phyloP scores from a whole-genome alignment of 2,113 vertebrate species.

The Physeter macrocephalus region DNA sequence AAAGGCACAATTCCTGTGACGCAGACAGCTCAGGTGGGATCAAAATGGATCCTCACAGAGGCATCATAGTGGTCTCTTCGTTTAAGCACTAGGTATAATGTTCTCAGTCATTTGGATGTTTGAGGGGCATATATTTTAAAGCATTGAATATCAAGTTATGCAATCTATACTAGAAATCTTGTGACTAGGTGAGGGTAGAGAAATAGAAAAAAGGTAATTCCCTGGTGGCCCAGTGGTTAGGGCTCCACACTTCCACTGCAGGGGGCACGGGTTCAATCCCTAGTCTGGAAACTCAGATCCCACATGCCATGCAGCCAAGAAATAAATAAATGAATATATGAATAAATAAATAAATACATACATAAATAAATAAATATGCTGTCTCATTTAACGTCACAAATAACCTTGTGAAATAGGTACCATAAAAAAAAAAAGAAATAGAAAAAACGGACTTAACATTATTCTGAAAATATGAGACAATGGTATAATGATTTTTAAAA shows the following conservation, averaged over 20 bases:
- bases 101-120: not conserved
- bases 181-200: not conserved
- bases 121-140: not conserved
- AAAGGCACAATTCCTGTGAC: too few species aligned
- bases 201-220: not conserved
- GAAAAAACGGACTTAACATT: not conserved
- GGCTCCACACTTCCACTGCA: not conserved
- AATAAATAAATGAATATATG: not conserved
- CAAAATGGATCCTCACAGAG: not conserved
- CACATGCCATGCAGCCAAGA: not conserved
- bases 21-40: not conserved
- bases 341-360: not conserved
- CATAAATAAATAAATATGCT: not conserved
- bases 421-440: not conserved
- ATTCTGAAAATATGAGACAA: not conserved
- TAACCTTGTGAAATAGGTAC: not conserved
- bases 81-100: not conserved
- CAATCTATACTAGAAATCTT: not conserved
- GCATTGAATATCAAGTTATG: not conserved
- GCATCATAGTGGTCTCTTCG: not conserved
- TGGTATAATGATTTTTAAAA: not conserved
- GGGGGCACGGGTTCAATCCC: not conserved
- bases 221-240: not conserved
- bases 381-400: not conserved
- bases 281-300: not conserved